Conservation (phyloP, 2,797 vertebrate genomes). For the Coilia nasus region DNA sequence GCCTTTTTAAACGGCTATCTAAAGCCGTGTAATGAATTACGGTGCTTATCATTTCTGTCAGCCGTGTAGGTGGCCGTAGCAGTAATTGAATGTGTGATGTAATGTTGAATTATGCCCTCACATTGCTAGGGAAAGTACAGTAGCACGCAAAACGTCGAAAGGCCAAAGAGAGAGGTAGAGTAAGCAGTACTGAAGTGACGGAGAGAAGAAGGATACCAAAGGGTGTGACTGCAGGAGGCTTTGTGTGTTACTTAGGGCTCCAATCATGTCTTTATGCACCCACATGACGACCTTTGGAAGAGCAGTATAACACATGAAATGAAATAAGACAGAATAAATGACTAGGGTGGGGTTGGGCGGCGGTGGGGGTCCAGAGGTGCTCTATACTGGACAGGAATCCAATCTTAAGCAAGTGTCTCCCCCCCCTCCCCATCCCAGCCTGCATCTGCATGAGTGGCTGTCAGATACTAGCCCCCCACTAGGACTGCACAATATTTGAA, state of each 20-base stretch:
- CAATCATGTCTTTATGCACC: conserved; percentile 54
- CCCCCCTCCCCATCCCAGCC: background rate
- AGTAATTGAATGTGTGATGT: conserved; percentile 69
- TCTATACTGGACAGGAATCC: background rate
- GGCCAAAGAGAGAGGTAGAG: conserved; percentile 44
- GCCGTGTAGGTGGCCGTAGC: conserved; percentile 61
- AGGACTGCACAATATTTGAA: no score
- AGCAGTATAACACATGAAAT: conserved; percentile 71
- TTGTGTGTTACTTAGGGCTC: conserved; percentile 39
- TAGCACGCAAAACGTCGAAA: background rate
- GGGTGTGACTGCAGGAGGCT: conserved; percentile 21
- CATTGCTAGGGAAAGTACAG: background rate
- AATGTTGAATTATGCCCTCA: conserved; percentile 60
- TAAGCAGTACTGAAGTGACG: background rate
- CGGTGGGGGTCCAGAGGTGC: no score
- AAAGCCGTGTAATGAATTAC: conserved; percentile 71
- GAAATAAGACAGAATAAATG: conserved; percentile 71
- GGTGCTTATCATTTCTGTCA: conserved; percentile 61
- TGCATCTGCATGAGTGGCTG: background rate
- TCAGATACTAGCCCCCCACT: background rate
- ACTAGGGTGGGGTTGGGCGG: conserved; percentile 43
- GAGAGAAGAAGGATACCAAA: conserved; percentile 50
- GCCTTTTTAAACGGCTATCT: conserved; percentile 65
- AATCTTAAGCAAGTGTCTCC: background rate
- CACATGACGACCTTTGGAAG: conserved; percentile 68